These are phyloP conservation scores for Drosophila silvestris DNA, from an alignment of 2,888 invertebrate species.

Conservation along the genomic window DNA sequence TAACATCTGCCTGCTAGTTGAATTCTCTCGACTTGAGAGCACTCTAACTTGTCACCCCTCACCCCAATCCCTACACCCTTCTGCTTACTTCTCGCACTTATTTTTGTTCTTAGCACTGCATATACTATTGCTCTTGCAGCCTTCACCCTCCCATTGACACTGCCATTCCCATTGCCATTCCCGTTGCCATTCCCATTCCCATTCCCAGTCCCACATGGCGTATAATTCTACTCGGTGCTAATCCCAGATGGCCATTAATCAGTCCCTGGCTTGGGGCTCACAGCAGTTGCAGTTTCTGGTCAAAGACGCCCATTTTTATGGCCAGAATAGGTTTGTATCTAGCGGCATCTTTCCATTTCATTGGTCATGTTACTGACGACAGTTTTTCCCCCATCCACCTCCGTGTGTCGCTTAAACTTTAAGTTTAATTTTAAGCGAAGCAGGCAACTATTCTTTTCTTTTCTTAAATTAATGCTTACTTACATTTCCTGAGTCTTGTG, in stretches of 20 bases:
- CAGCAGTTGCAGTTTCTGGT: conserved; percentile 10
- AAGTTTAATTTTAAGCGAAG: not conserved
- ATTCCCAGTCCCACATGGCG: not conserved
- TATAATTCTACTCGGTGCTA: not conserved
- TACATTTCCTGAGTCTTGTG: too few relatives aligned
- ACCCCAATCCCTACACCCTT: too few relatives aligned
- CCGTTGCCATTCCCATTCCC: not conserved
- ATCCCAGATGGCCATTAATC: conserved; percentile 45
- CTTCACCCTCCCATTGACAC: not conserved
- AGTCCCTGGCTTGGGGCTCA: conserved; percentile 17
- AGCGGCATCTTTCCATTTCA: conserved; percentile 31
- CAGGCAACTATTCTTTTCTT: not conserved
- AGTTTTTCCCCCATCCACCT: not conserved
- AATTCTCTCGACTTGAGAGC: not conserved
- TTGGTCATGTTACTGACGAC: conserved; percentile 9
- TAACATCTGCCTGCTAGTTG: not conserved
- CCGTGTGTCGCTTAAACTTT: not conserved
- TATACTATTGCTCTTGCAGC: not conserved
- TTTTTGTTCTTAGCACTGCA: not conserved
- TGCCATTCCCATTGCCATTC: not conserved
- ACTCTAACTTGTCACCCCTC: not conserved
- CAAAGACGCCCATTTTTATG: conserved; percentile 34
- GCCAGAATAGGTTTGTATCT: conserved; percentile 26
- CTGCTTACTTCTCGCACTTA: too few relatives aligned
- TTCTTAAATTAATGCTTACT: not conserved